Percentiles rank a stretch among this genome's conserved stretches.
Evolutionary conservation across 2,113 vertebrate species (phyloP).

Genomic region (Eurypyga helias): DNA sequence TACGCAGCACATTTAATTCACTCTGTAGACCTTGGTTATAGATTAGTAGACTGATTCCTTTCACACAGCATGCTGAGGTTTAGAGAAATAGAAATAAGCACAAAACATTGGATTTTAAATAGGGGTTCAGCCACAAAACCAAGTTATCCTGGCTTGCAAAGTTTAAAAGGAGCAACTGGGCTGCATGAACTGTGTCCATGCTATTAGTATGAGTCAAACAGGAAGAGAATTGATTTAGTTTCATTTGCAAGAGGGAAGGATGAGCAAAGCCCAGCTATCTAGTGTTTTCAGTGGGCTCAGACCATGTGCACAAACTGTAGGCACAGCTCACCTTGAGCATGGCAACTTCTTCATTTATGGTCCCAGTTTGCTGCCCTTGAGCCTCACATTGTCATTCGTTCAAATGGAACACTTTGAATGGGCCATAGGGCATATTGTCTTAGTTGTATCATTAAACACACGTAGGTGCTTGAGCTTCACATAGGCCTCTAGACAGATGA

Average conservation of each 20-base stretch:
- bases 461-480: background rate
- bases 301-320: rapidly evolving
- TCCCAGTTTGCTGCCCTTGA: background rate
- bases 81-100: background rate
- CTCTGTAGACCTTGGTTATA: background rate
- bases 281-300: background rate
- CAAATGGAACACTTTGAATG: background rate
- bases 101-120: background rate
- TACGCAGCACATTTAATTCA: background rate
- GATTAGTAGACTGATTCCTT: background rate
- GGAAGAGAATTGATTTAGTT: background rate
- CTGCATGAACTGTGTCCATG: background rate
- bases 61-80: background rate
- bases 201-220: background rate
- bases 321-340: background rate
- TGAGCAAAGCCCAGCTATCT: background rate
- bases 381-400: background rate
- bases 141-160: background rate
- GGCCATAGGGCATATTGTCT: background rate
- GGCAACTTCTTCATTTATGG: background rate
- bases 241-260: background rate
- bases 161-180: background rate
- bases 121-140: background rate
- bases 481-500: background rate
- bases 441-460: background rate